These are phyloP conservation scores for Sitta europaea DNA, from an alignment of 2,113 vertebrate species.

Conservation along the genomic window DNA sequence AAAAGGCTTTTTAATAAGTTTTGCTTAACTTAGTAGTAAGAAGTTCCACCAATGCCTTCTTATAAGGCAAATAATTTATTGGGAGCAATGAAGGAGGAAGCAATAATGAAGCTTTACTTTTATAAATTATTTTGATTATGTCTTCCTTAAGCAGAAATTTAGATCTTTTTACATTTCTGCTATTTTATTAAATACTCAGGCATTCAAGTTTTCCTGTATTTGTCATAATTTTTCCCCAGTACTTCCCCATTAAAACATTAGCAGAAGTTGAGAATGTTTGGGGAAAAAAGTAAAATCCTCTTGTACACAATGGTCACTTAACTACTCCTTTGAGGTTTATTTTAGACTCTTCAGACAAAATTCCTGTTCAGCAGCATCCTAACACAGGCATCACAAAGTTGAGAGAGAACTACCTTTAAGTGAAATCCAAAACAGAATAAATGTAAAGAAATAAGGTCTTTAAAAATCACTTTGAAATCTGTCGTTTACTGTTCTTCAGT, in stretches of 20 bases:
- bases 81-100: background rate
- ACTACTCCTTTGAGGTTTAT: background rate
- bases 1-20: background rate
- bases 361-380: background rate
- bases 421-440: background rate
- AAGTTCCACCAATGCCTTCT: background rate
- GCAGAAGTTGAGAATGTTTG: background rate
- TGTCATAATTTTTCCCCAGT: background rate
- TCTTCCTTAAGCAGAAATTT: background rate
- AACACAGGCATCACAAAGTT: background rate
- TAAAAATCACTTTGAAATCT: background rate
- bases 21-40: background rate
- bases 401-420: background rate
- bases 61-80: background rate
- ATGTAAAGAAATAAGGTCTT: background rate
- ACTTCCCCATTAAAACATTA: background rate
- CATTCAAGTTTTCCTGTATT: background rate
- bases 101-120: background rate
- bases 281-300: accelerated
- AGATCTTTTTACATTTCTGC: background rate
- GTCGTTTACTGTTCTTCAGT: background rate
- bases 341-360: background rate
- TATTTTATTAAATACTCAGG: background rate
- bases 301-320: accelerated
- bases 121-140: background rate